A percentile compares a stretch with the other conserved stretches of the same genome.
Conservation (phyloP, 2,113 vertebrate species). For the Platysternon megacephalum region DNA sequence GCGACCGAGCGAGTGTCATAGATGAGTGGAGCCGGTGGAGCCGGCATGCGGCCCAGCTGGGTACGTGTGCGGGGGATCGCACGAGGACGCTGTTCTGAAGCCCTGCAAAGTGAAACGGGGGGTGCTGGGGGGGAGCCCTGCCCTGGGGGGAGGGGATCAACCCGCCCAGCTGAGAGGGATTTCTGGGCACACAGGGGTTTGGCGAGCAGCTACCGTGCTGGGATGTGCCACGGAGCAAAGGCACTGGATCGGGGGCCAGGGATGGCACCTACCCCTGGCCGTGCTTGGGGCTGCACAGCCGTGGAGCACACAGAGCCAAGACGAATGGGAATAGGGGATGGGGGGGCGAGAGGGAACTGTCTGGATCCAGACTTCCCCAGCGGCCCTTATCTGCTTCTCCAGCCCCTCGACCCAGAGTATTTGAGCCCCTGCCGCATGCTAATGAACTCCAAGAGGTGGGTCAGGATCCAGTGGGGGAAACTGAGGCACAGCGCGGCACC, state of each 20-base stretch:
- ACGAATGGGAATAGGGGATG: too few relatives aligned
- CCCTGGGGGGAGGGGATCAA: background rate
- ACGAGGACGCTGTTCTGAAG: background rate
- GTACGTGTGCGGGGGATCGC: background rate
- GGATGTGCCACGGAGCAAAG: background rate
- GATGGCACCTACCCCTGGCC: background rate
- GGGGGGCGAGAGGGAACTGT: background rate
- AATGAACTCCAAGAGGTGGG: background rate
- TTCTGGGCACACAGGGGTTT: background rate
- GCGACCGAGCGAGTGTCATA: constrained; percentile 74
- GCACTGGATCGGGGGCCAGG: background rate
- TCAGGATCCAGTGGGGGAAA: background rate
- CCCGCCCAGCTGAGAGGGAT: background rate
- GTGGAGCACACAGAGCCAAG: background rate
- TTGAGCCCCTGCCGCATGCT: background rate
- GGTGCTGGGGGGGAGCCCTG: background rate
- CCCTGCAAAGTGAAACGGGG: background rate
- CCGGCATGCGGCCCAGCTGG: background rate
- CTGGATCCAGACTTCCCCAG: background rate
- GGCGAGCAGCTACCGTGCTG: background rate
- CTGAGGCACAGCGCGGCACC: background rate
- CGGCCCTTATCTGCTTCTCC: background rate
- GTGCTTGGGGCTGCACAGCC: background rate
- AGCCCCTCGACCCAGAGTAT: background rate
- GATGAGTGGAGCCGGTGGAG: background rate